Base-by-base conservation (phyloP, 2,888 invertebrate species). In the Holacanthella duospinosa region DNA sequence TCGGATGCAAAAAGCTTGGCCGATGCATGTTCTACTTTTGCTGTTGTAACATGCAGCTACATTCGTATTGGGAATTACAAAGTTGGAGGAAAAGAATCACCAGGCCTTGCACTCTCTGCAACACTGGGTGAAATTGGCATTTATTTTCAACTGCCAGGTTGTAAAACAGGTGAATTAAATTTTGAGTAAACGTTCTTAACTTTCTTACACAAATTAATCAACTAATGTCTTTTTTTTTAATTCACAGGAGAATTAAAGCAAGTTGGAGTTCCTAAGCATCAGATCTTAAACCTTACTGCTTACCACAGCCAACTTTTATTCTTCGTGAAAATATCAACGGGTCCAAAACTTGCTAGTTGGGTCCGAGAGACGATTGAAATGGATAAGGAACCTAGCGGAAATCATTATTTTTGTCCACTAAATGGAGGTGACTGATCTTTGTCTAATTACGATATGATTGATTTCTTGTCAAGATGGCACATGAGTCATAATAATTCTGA, bases 241-340 rank as follows among this genome's bases (percentile, higher is more conserved):
- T 60, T 59, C 27, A n/a, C n/a, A 26, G 43, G 28, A 29, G 25
- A 29, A 58, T 25, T 25, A 53, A 44, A 28, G 60, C 82, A 83
- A 1, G 77, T 92, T 24, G 83, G 84, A 74, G 84, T 92, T 68
- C 84, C 85, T 66, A 79, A 82, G 60, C 80, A 81, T 66, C 86
- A 87, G 75, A 84, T 91, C 59, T 83, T 88, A 1, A 85, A 85
- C 79, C 83, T 90, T 67, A 79, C 89, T 71, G 85, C 85, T 56
- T 87, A 89, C 79, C 88, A 89, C 79, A 85, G 86, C 2, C 86
- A 85, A 77, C 78, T 82, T 1, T 79, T 88, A 76, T 88, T 89
- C 4, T 86, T 91, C 1, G 79, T 93, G 70, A 91, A 92, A 77
- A 81, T 92, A 71, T 89, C 89, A 74, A 84, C 88, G 21, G 82